These are phyloP conservation scores for Lagria hirta DNA, from an alignment of 2,888 invertebrate genomes.

Conservation along the genomic window DNA sequence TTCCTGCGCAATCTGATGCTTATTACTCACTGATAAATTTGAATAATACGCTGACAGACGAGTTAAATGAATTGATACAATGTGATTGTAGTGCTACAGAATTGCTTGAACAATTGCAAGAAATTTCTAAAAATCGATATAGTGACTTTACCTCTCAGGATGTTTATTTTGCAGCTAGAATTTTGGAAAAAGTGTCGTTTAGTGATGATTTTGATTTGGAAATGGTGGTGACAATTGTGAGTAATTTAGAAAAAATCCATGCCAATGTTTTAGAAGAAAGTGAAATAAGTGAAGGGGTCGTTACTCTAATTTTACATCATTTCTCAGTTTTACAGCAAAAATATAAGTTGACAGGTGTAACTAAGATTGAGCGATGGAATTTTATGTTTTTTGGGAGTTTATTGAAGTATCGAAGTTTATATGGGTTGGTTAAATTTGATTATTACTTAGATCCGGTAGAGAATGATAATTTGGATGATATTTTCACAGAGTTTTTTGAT, in stretches of 20 bases:
- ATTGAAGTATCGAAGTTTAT: too few species aligned
- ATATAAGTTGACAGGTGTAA: too few species aligned
- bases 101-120: neutral
- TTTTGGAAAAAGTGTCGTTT: conserved; percentile 9
- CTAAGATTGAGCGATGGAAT: too few species aligned
- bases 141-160: conserved; percentile 11
- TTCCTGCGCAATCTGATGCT: too few species aligned
- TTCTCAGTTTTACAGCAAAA: conserved; percentile 59
- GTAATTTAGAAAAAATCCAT: conserved; percentile 13
- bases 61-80: too few species aligned
- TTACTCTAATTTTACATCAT: conserved; percentile 57
- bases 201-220: conserved; percentile 8
- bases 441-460: conserved; percentile 3
- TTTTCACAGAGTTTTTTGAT: too few species aligned
- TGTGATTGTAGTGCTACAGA: too few species aligned
- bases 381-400: too few species aligned
- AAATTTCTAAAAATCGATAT: conserved; percentile 6
- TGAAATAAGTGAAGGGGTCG: conserved; percentile 11
- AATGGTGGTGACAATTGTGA: conserved; percentile 9
- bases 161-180: conserved; percentile 12
- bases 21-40: too few species aligned
- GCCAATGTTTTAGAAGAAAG: conserved; percentile 6
- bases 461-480: conserved; percentile 7
- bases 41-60: too few species aligned
- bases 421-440: too few species aligned